These are phyloP conservation scores for Ispidina lecontei DNA, from an alignment of 2,797 vertebrate genomes.

Conservation along the genomic window DNA sequence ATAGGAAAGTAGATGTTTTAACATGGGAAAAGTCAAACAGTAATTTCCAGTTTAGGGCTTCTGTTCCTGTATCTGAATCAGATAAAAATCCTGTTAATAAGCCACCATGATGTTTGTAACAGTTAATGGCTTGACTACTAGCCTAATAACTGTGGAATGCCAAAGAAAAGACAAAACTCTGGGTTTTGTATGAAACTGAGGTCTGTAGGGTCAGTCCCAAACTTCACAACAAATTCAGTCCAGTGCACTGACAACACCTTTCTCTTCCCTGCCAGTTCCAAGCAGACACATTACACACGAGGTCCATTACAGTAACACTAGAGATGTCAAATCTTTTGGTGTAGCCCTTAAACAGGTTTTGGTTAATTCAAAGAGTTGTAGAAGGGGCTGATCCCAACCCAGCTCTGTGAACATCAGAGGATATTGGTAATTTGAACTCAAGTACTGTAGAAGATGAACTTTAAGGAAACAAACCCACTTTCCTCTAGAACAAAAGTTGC, in stretches of 20 bases:
- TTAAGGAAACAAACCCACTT: background rate
- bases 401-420: background rate
- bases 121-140: background rate
- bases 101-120: background rate
- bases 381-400: background rate
- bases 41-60: background rate
- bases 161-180: background rate
- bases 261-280: background rate
- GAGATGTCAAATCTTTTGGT: background rate
- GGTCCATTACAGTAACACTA: background rate
- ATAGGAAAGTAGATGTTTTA: background rate
- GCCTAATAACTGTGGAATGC: background rate
- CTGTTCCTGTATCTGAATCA: background rate
- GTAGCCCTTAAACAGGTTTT: background rate
- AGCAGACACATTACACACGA: background rate
- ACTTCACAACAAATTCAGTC: background rate
- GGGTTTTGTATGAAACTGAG: background rate
- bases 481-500: background rate
- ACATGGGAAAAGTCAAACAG: background rate
- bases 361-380: background rate
- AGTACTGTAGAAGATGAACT: background rate
- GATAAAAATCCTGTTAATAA: background rate
- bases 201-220: background rate
- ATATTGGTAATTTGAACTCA: background rate
- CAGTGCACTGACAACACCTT: rapidly evolving